A percentile compares a stretch with the other conserved stretches of the same genome.
These are phyloP conservation scores for Myripristis murdjan DNA, from an alignment of 2,797 vertebrate species.

Conservation along the genomic window DNA sequence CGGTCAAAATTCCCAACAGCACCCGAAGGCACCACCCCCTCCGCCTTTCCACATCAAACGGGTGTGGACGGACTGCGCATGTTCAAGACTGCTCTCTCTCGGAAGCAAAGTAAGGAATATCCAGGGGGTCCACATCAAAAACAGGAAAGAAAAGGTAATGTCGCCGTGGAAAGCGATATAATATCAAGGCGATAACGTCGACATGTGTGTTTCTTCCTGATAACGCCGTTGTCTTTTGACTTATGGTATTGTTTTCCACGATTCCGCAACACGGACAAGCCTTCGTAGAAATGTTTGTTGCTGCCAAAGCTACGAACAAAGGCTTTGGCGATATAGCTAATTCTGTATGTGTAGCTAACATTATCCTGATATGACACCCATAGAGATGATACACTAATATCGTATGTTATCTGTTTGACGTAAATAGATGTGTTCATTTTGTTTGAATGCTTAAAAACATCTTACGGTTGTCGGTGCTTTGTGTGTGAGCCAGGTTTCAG, in stretches of 20 bases:
- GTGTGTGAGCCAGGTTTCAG: conserved; percentile 8
- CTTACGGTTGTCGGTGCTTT: conserved; percentile 12
- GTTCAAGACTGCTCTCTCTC: conserved; percentile 56
- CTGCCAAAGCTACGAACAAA: conserved; percentile 77
- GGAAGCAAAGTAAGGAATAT: conserved; percentile 70
- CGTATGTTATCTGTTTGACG: neutral
- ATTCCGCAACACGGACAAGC: conserved; percentile 51
- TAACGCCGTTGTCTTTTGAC: conserved; percentile 25
- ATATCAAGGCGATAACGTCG: fast-evolving
- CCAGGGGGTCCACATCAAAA: conserved; percentile 68
- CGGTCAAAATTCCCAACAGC: neutral
- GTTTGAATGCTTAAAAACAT: neutral
- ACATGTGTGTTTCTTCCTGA: fast-evolving
- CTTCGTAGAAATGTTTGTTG: conserved; percentile 80
- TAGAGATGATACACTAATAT: neutral
- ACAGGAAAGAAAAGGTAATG: conserved; percentile 66
- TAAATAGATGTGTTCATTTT: neutral
- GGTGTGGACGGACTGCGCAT: conserved; percentile 73
- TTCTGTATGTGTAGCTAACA: neutral
- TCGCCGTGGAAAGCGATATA: conserved; percentile 4
- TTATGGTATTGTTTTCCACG: conserved; percentile 24
- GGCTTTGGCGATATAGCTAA: conserved; percentile 33
- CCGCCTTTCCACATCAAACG: conserved; percentile 35
- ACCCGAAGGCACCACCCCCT: conserved; percentile 63
- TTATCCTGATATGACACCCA: neutral